These are phyloP conservation scores for Eudorcas thomsonii DNA, from an alignment of 2,113 vertebrate genomes.

Conservation along the genomic window DNA sequence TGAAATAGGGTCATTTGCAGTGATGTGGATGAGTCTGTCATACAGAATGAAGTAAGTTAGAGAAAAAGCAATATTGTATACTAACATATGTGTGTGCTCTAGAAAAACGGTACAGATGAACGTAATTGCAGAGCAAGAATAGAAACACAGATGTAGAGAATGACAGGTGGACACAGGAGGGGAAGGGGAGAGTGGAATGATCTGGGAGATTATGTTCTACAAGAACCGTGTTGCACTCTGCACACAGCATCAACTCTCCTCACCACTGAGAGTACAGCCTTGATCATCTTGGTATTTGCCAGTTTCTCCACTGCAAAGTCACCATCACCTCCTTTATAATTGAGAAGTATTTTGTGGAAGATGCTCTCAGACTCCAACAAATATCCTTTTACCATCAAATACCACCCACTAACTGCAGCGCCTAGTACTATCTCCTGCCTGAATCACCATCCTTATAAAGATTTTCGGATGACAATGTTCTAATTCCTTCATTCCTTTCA, in stretches of 20 bases:
- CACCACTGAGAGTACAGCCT: no score
- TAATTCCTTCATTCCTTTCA: not conserved
- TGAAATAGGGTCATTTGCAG: not conserved
- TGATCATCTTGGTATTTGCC: not conserved
- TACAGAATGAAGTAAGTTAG: not conserved
- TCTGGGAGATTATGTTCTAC: not conserved
- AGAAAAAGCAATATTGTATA: not conserved
- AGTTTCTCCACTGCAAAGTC: not conserved
- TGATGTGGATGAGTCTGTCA: not conserved
- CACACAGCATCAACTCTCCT: fast-evolving
- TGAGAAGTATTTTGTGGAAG: not conserved
- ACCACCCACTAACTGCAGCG: not conserved
- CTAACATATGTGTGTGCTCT: not conserved
- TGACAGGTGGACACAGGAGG: not conserved
- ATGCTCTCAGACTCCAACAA: not conserved
- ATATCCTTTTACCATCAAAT: not conserved
- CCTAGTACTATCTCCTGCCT: not conserved
- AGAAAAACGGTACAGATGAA: not conserved
- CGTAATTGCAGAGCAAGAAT: not conserved
- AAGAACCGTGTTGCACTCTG: fast-evolving
- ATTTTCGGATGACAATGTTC: not conserved
- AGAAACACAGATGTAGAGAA: not conserved
- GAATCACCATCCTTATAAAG: not conserved
- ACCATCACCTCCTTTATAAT: not conserved
- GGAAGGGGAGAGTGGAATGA: not conserved